A percentile compares a stretch with the other conserved stretches of the same genome.
Conservation (phyloP, 2,888 invertebrate species). For the Limenitis camilla region DNA sequence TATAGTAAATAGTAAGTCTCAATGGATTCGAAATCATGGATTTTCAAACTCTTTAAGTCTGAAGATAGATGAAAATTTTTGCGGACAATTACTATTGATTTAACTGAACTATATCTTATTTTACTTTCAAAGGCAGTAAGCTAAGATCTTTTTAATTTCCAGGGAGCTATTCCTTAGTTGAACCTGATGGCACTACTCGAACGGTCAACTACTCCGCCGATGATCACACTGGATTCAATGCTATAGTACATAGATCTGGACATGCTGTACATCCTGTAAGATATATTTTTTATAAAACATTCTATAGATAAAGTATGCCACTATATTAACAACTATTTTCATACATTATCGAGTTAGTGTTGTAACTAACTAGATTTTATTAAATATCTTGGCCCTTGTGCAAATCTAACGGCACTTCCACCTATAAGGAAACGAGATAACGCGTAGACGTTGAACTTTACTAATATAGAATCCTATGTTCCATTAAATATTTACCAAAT, state of each 20-base stretch:
- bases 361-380: constrained; percentile 54
- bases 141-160: constrained; percentile 23
- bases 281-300: too few relatives aligned
- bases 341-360: constrained; percentile 28
- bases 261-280: constrained; percentile 75
- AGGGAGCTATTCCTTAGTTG: constrained; percentile 79
- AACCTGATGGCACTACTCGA: constrained; percentile 74
- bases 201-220: constrained; percentile 81
- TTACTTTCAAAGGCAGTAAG: too few relatives aligned
- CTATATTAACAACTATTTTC: neutral
- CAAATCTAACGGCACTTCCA: constrained; percentile 41
- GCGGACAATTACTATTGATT: too few relatives aligned
- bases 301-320: neutral
- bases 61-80: too few relatives aligned
- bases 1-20: too few relatives aligned
- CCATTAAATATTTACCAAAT: too few relatives aligned
- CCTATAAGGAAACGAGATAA: constrained; percentile 49
- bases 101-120: too few relatives aligned
- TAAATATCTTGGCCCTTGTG: constrained; percentile 42
- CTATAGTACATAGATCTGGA: constrained; percentile 78
- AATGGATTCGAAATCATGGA: neutral
- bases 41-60: neutral
- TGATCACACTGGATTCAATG: constrained; percentile 81
- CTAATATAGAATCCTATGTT: neutral
- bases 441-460: constrained; percentile 8